Percentiles rank a stretch among this genome's conserved stretches.
Conservation (phyloP, 2,113 vertebrate species). For the Anoura caudifer region DNA sequence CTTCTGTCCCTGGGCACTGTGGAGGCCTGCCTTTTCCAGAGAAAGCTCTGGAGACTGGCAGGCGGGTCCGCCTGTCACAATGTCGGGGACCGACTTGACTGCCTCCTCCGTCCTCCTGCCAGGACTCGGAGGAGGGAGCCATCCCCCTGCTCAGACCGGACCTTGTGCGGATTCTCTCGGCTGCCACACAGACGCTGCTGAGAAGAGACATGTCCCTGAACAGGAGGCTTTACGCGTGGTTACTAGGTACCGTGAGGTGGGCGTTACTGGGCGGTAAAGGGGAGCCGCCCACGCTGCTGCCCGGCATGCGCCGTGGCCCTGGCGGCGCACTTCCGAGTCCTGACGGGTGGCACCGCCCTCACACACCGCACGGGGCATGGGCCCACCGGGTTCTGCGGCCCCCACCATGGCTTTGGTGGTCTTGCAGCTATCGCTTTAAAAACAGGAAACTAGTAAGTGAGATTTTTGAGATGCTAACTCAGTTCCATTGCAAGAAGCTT, state of each 20-base stretch:
- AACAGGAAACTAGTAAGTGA: not conserved
- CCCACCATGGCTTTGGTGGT: rapidly evolving
- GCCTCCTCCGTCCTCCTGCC: not conserved
- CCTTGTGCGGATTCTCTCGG: constrained; percentile 86
- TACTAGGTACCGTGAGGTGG: constrained; percentile 85
- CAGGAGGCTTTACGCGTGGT: constrained; percentile 94
- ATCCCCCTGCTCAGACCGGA: constrained; percentile 83
- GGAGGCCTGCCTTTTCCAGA: not conserved
- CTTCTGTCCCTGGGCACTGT: rapidly evolving
- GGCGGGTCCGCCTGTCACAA: rapidly evolving
- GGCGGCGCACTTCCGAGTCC: not conserved
- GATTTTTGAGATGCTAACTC: not conserved
- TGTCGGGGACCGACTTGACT: not conserved
- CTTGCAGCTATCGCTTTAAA: not conserved
- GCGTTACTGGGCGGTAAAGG: rapidly evolving
- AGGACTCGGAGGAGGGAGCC: constrained; percentile 83
- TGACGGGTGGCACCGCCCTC: not conserved
- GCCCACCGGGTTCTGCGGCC: not conserved
- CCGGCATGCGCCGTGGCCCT: not conserved
- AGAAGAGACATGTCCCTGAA: constrained; percentile 98
- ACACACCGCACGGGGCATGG: rapidly evolving
- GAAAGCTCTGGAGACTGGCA: not conserved
- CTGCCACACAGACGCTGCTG: constrained; percentile 90
- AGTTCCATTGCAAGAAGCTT: constrained; percentile 11
- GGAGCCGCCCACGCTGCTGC: not conserved